A percentile compares a stretch with the other conserved stretches of the same genome.
Conservation (phyloP, 2,797 vertebrate genomes). For the Gobio occitaniae region DNA sequence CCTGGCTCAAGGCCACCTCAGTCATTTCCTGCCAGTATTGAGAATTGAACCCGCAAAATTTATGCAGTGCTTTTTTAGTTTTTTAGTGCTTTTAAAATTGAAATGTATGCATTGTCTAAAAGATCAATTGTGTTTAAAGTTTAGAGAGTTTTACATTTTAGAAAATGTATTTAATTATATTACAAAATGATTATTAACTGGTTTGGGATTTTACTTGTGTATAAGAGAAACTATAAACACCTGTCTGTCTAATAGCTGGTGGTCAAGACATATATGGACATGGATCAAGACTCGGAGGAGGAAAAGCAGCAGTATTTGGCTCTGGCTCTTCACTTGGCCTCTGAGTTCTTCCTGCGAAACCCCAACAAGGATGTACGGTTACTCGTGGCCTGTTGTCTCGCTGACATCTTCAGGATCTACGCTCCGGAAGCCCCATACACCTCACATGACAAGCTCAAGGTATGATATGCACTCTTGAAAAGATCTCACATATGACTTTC, state of each 20-base stretch:
- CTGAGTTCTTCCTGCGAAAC: conserved; percentile 99
- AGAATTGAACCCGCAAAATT: no score
- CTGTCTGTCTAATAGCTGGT: conserved; percentile 85
- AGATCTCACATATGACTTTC: neutral
- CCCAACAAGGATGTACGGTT: conserved; percentile 98
- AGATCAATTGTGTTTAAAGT: neutral
- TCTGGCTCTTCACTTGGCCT: conserved; percentile 96
- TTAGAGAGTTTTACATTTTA: neutral
- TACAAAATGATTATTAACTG: neutral
- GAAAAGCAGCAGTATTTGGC: conserved; percentile 99
- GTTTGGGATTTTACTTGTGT: neutral
- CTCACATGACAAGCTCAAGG: conserved; percentile 99
- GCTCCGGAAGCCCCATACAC: conserved; percentile 99
- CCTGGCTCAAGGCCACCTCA: no score
- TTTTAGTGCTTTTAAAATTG: no score
- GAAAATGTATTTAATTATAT: neutral
- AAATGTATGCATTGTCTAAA: neutral
- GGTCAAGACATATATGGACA: conserved; percentile 99
- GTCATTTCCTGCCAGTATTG: no score
- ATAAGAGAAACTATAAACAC: neutral
- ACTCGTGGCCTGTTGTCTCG: conserved; percentile 97
- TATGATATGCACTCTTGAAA: conserved; percentile 61
- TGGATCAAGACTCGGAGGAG: conserved; percentile 99
- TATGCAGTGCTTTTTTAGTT: neutral
- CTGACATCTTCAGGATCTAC: conserved; percentile 99